Evolutionary conservation across 2,888 invertebrate genomes (phyloP).

Genomic region (Drosophila mercatorum): DNA sequence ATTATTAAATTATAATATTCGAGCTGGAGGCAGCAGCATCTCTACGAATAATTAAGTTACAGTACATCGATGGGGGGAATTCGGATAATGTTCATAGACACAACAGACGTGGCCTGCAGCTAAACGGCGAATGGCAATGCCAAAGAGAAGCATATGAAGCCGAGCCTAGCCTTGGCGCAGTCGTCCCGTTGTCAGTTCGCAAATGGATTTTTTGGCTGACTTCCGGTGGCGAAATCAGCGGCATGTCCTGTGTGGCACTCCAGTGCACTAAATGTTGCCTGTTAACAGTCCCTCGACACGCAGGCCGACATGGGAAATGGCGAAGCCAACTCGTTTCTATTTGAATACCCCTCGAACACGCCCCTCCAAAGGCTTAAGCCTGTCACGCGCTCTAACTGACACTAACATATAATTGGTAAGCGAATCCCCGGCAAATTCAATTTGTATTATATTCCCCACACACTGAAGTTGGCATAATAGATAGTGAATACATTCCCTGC

Average conservation of each 20-base stretch:
- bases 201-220: conserved; percentile 13
- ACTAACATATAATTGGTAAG: conserved; percentile 14
- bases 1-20: conserved; percentile 1
- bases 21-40: background rate
- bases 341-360: background rate
- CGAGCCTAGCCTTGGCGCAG: conserved; percentile 3
- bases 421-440: conserved; percentile 5
- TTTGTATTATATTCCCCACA: background rate
- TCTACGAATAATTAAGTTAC: conserved; percentile 4
- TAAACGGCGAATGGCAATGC: background rate
- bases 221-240: conserved; percentile 13
- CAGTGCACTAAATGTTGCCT: conserved; percentile 4
- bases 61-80: background rate
- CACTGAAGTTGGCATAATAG: background rate
- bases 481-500: background rate
- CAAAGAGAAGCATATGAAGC: background rate
- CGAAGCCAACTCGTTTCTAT: background rate
- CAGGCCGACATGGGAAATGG: conserved; percentile 3
- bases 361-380: background rate
- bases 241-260: background rate
- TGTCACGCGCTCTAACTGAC: conserved; percentile 23
- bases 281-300: conserved; percentile 13
- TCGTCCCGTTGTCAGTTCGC: conserved; percentile 3
- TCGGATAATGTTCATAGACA: conserved; percentile 1
- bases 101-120: background rate